phyloP scores from a whole-genome alignment of 2,888 invertebrate species.

The Parapristionchus giblindavisi region DNA sequence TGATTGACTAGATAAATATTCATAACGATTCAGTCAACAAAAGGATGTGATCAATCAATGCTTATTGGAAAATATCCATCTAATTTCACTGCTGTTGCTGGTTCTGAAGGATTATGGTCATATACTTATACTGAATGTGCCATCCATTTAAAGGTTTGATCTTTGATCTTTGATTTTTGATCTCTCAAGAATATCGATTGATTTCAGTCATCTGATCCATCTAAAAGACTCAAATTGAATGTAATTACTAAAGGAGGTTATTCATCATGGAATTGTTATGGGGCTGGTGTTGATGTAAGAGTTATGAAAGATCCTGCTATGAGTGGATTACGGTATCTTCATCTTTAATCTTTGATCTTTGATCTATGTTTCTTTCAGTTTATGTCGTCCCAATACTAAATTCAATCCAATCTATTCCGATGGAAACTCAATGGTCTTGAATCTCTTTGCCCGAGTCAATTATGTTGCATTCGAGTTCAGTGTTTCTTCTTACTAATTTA shows the following conservation, averaged over 20 bases:
- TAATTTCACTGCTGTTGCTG: conserved; percentile 5
- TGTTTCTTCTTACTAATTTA: not conserved
- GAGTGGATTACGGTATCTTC: conserved; percentile 13
- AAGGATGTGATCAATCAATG: conserved; percentile 5
- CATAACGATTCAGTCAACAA: conserved; percentile 8
- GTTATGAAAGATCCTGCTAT: not conserved
- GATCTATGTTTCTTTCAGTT: not conserved
- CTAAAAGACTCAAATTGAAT: conserved; percentile 5
- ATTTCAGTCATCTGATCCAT: not conserved
- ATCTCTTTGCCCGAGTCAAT: conserved; percentile 27
- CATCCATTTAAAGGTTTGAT: conserved; percentile 31
- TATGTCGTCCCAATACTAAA: conserved; percentile 18
- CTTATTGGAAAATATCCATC: not conserved
- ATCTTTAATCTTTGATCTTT: not conserved
- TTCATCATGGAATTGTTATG: conserved; percentile 35
- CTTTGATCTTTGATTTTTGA: no score
- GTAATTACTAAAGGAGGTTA: conserved; percentile 12
- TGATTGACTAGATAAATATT: not conserved
- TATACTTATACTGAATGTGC: conserved; percentile 6
- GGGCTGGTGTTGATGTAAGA: conserved; percentile 33
- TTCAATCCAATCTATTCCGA: conserved; percentile 16
- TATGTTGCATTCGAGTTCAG: conserved; percentile 31
- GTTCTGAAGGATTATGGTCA: not conserved
- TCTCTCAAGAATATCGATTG: not conserved
- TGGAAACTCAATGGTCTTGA: conserved; percentile 6